Evolutionary conservation across 1,140 invertebrate genomes (phyloP).

Genomic region (Bombus breviceps): DNA sequence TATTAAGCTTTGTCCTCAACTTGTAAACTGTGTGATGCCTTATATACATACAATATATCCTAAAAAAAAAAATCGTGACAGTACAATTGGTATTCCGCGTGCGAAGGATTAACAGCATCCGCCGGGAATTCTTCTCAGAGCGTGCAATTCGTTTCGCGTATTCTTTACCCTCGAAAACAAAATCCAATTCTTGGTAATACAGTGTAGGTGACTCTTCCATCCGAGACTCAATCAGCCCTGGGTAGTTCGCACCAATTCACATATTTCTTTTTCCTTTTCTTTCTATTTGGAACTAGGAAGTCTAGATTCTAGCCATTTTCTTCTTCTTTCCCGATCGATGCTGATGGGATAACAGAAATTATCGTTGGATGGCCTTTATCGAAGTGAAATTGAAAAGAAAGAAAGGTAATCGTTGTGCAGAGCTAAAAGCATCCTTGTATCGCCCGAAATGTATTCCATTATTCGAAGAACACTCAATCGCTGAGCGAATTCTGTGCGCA

Average conservation of each 20-base stretch:
- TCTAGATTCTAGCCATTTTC: too few species aligned
- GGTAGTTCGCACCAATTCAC: not conserved
- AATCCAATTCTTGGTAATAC: conserved; percentile 28
- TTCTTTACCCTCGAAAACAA: not conserved
- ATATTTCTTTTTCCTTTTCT: not conserved
- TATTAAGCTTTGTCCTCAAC: too few species aligned
- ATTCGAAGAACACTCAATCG: not conserved
- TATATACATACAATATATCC: not conserved
- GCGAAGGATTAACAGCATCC: too few species aligned
- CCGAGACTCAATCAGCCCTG: not conserved
- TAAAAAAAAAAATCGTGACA: not conserved
- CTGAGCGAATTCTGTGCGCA: not conserved
- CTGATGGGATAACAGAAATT: conserved; percentile 8
- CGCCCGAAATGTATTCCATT: conserved; percentile 4
- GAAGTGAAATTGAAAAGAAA: not conserved
- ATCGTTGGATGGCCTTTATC: not conserved
- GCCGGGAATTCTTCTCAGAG: not conserved
- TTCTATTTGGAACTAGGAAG: not conserved
- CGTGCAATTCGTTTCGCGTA: not conserved
- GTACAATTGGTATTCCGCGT: not conserved
- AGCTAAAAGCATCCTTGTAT: not conserved
- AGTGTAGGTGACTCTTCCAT: conserved; percentile 1
- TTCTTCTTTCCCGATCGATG: not conserved
- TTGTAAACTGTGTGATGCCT: too few species aligned
- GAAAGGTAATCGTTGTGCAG: not conserved